phyloP scores from a whole-genome alignment of 1,140 invertebrate species.

The Microplitis demolitor region DNA sequence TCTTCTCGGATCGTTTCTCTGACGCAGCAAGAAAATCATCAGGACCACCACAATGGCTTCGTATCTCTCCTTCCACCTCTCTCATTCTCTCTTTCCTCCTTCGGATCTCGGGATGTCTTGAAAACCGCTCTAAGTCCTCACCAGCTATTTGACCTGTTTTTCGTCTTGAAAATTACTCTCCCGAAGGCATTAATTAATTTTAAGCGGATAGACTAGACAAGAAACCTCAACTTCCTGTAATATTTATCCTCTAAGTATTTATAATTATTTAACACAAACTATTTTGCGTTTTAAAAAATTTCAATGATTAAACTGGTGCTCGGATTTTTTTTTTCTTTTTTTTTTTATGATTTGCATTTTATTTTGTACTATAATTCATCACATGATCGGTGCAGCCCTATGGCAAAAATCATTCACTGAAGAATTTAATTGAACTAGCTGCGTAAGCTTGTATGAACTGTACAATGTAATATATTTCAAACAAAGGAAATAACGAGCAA shows the following conservation, averaged over 20 bases:
- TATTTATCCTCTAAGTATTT: no score
- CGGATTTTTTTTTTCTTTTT: background rate
- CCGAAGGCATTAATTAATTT: slow-evolving; percentile 15
- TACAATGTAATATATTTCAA: background rate
- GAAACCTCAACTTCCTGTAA: background rate
- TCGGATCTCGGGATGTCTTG: background rate
- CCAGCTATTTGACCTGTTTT: no score
- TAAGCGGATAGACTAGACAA: background rate
- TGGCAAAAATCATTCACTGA: background rate
- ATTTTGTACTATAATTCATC: no score
- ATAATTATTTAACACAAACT: no score
- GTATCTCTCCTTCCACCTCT: background rate
- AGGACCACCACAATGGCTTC: slow-evolving; percentile 16
- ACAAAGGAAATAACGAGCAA: slow-evolving; percentile 9
- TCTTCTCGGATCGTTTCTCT: slow-evolving; percentile 11
- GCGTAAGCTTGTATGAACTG: background rate
- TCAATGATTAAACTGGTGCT: no score
- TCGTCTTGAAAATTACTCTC: background rate
- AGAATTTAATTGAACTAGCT: slow-evolving; percentile 16
- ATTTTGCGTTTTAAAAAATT: no score
- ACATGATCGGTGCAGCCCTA: background rate
- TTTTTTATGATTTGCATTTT: no score
- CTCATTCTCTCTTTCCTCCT: no score
- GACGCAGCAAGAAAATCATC: slow-evolving; percentile 4
- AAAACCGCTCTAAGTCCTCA: background rate